Conservation (phyloP, 2,113 vertebrate species). For the Plestiodon gilberti region DNA sequence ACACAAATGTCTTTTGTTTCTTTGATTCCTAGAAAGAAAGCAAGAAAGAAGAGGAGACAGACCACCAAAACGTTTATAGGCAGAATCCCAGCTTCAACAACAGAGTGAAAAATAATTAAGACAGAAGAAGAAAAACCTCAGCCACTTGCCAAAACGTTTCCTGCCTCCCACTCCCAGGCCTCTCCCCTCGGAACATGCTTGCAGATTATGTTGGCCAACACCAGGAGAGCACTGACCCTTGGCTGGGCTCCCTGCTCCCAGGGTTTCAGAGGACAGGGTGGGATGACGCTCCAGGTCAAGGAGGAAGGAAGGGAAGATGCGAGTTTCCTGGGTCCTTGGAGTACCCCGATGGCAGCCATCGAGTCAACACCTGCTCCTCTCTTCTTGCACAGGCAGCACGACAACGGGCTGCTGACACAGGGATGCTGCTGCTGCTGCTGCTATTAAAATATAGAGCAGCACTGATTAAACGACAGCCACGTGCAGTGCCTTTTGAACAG, state of each 20-base stretch:
- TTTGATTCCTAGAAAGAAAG: constrained; percentile 4
- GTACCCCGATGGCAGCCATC: background rate
- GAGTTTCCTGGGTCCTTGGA: background rate
- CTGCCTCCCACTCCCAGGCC: background rate
- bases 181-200: background rate
- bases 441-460: background rate
- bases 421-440: constrained; percentile 5
- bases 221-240: background rate
- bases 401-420: fast-evolving
- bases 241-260: fast-evolving
- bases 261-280: background rate
- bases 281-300: background rate
- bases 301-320: fast-evolving
- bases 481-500: background rate
- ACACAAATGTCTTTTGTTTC: constrained; percentile 45
- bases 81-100: constrained; percentile 44
- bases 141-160: constrained; percentile 12
- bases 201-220: background rate
- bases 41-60: background rate
- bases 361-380: fast-evolving
- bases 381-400: fast-evolving
- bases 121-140: constrained; percentile 4
- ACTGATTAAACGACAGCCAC: background rate
- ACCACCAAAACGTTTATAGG: constrained; percentile 6
- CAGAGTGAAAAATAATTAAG: constrained; percentile 28